Conservation (phyloP, 37 sponge, comb jelly and placozoan species). For the Ephydatia muelleri region DNA sequence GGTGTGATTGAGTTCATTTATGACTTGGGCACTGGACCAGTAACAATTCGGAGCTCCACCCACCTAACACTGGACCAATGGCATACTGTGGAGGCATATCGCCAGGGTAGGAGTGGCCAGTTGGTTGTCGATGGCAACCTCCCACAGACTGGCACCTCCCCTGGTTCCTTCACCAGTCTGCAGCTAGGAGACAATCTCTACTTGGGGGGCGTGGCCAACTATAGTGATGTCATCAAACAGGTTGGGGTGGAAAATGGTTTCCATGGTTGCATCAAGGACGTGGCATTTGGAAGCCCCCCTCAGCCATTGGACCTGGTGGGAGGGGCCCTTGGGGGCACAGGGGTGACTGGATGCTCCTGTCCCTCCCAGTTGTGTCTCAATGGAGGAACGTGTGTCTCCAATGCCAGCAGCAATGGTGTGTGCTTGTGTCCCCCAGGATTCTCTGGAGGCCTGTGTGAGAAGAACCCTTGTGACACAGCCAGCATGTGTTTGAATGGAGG, state of each 20-base stretch:
- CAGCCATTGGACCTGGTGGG: conserved; percentile 20
- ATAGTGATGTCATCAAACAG: not conserved
- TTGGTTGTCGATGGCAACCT: conserved; percentile 35
- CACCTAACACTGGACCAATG: conserved; percentile 39
- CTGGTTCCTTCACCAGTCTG: conserved; percentile 24
- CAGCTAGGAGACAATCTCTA: conserved; percentile 55
- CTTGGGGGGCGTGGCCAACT: conserved; percentile 32
- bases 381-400: conserved; percentile 45
- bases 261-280: conserved; percentile 45
- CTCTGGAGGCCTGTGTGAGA: conserved; percentile 46
- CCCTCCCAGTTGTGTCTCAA: conserved; percentile 35
- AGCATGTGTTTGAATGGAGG: conserved; percentile 51
- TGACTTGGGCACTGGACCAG: conserved; percentile 43
- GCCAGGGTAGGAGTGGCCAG: conserved; percentile 43
- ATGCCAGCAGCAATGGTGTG: not conserved
- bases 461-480: not conserved
- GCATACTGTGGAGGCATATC: conserved; percentile 50
- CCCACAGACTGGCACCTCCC: conserved; percentile 38
- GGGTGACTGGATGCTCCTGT: conserved; percentile 29
- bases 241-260: conserved; percentile 12
- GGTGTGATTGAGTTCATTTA: conserved; percentile 51
- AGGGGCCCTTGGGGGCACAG: conserved; percentile 21
- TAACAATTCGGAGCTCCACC: conserved; percentile 18
- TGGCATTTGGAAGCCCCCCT: conserved; percentile 2
- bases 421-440: conserved; percentile 26